These are phyloP conservation scores for Xenopus borealis DNA, from an alignment of 2,113 vertebrate species.

Conservation along the genomic window DNA sequence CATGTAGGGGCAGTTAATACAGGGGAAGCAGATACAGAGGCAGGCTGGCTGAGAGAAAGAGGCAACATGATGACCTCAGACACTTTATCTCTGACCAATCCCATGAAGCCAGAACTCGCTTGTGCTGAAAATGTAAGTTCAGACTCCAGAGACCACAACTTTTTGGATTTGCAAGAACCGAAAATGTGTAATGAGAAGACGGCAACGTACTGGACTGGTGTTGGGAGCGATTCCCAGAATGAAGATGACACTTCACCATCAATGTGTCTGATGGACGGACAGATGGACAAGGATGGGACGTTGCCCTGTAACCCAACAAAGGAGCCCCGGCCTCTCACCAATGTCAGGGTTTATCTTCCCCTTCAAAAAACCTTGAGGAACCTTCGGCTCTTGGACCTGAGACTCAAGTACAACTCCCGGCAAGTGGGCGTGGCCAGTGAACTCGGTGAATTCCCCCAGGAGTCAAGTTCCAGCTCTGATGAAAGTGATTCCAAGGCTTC, in stretches of 20 bases:
- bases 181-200: constrained; percentile 38
- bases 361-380: constrained; percentile 31
- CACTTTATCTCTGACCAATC: no score
- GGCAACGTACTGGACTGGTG: constrained; percentile 32
- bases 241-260: not conserved
- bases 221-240: not conserved
- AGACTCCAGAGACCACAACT: not conserved
- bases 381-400: constrained; percentile 24
- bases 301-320: not conserved
- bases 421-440: constrained; percentile 8
- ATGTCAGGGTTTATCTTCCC: constrained; percentile 21
- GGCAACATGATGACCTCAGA: no score
- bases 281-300: not conserved
- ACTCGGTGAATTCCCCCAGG: not conserved
- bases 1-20: no score
- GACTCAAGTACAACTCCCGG: constrained; percentile 31
- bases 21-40: no score
- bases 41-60: no score
- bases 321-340: not conserved
- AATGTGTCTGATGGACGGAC: not conserved
- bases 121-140: not conserved
- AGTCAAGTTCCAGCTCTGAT: constrained; percentile 29
- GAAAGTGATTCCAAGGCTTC: constrained; percentile 25
- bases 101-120: no score
- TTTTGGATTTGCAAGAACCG: constrained; percentile 11